Evolutionary conservation across 92 coral and sea anemone genomes (phyloP), one percentile per base, ranked within the genome.

Genomic region (Zoanthus gigantus): DNA sequence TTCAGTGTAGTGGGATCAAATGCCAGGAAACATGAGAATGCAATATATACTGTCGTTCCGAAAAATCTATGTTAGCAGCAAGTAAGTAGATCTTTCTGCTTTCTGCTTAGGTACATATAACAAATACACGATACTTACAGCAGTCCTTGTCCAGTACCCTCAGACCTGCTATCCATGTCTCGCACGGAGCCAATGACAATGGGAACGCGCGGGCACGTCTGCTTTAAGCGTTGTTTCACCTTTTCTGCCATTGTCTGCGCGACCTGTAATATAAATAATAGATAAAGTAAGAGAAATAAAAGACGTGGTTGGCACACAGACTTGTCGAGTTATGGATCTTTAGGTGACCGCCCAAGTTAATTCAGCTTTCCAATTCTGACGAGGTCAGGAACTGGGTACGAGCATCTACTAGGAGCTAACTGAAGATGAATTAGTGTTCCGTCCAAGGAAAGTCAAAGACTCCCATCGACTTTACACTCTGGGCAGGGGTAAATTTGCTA

Each of bases 121-220:
- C 23, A 15, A 1, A 4, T 15, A 15, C 12, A 14, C 45, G 6
- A 13, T 50, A 90, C 98, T 93, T 84, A 96, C 99, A 96, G 78
- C 10, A 96, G 53, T 48, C 95, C 98, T 74, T 96, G 99, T 0
- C 98, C 99, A 54, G 91, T 95, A 57, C 99, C 99, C 77, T 96
- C 96, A 44, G 93, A 63, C 77, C 99, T 91, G 88, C 94, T 92
- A 77, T 92, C 93, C 28, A 82, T 89, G 68, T 96, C 94, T 65
- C 94, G 90, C 0, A 87, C 84, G 18, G 98, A 88, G 52, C 88
- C 93, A 74, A 96, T 80, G 34, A 45, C 76, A 46, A 93, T 56
- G 4, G 91, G 92, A 77, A 92, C 71, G 46, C 78, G 86, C 37
- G 92, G 90, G 29, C 91, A 91, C 18, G 57, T 74, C 58, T 74